Percentiles rank a stretch among this genome's conserved stretches.
Evolutionary conservation across 2,888 invertebrate genomes (phyloP).

Genomic region (Sinhomidia bicolor): DNA sequence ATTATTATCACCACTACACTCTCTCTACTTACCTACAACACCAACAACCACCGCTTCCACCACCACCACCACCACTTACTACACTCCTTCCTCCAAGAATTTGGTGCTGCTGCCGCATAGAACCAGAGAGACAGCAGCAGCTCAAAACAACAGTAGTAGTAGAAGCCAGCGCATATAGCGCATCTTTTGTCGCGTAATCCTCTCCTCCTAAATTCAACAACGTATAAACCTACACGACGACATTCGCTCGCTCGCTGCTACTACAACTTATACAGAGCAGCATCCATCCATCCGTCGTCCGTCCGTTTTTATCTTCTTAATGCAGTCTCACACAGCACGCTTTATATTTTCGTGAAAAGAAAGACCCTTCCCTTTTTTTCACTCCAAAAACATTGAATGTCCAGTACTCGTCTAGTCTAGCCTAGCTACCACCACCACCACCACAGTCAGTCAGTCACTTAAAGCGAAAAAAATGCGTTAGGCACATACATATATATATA

Average conservation of each 20-base stretch:
- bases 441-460: neutral
- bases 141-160: too few species aligned
- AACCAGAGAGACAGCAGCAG: neutral
- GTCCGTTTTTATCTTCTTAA: neutral
- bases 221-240: neutral
- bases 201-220: neutral
- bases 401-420: too few species aligned
- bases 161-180: neutral
- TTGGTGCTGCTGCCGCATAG: neutral
- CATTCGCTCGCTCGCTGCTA: too few species aligned
- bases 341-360: neutral
- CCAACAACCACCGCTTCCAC: neutral
- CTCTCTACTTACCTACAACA: neutral
- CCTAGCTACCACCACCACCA: neutral
- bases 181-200: neutral
- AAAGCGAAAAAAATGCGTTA: neutral
- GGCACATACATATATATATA: too few species aligned
- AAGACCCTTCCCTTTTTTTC: constrained; percentile 22
- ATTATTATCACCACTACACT: neutral
- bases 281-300: too few species aligned
- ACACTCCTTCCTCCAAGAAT: neutral
- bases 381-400: constrained; percentile 18
- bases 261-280: too few species aligned
- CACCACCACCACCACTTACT: neutral
- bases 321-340: neutral